Percentiles rank a stretch among this genome's conserved stretches.
These are phyloP conservation scores for Pagrus major DNA, from an alignment of 2,113 vertebrate species.

Conservation along the genomic window DNA sequence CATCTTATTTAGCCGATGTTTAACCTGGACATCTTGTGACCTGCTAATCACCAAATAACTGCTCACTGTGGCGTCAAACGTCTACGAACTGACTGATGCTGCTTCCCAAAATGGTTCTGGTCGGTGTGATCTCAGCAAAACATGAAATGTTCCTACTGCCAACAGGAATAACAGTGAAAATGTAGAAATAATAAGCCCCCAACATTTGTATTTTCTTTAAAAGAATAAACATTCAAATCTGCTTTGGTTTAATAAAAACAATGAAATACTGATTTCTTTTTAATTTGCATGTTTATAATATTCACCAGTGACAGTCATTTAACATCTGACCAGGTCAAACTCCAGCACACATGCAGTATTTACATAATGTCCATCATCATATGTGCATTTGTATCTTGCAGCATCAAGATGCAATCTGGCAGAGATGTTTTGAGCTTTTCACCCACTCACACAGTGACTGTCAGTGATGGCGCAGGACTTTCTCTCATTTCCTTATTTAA, in stretches of 20 bases:
- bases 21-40: no score
- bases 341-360: no score
- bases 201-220: not conserved
- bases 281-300: not conserved
- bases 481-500: constrained; percentile 66
- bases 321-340: not conserved
- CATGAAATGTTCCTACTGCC: not conserved
- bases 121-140: not conserved
- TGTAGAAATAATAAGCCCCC: no score
- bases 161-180: not conserved
- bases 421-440: constrained; percentile 19
- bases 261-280: not conserved
- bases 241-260: not conserved
- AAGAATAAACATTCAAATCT: not conserved
- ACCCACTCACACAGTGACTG: constrained; percentile 15
- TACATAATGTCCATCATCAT: not conserved
- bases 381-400: constrained; percentile 3
- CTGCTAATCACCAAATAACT: not conserved
- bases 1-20: no score
- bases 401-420: constrained; percentile 7
- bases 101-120: not conserved
- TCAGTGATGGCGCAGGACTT: constrained; percentile 28
- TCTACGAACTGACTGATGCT: no score
- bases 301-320: not conserved
- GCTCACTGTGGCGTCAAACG: not conserved